Conservation (phyloP, 2,113 vertebrate species). For the Tenebrosternarchus preto region DNA sequence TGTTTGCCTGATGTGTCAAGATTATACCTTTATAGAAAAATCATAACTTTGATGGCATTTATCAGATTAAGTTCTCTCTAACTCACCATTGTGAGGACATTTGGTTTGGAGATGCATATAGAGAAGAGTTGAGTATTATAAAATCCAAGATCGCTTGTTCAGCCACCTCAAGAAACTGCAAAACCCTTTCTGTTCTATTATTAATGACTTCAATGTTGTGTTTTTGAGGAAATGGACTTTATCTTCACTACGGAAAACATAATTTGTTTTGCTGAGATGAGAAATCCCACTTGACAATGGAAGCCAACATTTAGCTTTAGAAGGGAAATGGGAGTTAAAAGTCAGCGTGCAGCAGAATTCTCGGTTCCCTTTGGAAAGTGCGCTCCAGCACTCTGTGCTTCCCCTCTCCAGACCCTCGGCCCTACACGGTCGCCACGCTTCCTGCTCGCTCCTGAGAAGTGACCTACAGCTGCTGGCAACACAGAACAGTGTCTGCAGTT, state of each 20-base stretch:
- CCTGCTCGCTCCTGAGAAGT: not conserved
- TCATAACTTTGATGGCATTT: too few species aligned
- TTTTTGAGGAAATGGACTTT: not conserved
- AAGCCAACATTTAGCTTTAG: not conserved
- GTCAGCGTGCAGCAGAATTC: constrained; percentile 44
- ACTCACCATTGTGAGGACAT: too few species aligned
- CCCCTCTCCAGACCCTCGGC: not conserved
- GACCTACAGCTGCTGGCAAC: constrained; percentile 3
- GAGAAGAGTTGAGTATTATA: too few species aligned
- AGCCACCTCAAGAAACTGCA: not conserved
- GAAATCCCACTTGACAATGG: not conserved
- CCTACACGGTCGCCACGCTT: not conserved
- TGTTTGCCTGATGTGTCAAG: too few species aligned
- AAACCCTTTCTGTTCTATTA: not conserved
- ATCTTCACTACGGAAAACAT: not conserved
- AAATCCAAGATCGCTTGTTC: too few species aligned
- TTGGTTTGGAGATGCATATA: too few species aligned
- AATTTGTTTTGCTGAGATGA: not conserved
- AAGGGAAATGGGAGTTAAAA: constrained; percentile 20
- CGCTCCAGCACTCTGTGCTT: not conserved
- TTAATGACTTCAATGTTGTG: not conserved
- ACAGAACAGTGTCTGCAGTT: not conserved
- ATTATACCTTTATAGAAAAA: too few species aligned
- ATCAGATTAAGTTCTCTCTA: too few species aligned
- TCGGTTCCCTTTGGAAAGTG: constrained; percentile 56